Evolutionary conservation across 2,888 invertebrate genomes (phyloP).

Genomic region (Stegophylla sp.): DNA sequence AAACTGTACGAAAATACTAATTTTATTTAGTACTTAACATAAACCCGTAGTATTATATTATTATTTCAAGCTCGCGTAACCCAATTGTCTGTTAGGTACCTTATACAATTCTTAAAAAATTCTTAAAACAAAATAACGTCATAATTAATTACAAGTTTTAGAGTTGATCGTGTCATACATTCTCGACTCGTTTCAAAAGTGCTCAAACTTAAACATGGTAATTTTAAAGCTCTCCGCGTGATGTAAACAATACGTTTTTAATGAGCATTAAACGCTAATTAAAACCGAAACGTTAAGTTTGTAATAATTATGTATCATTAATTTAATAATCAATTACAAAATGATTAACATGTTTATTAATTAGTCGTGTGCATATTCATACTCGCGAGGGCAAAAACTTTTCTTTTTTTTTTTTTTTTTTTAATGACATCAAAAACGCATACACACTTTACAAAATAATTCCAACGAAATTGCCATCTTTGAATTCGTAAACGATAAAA

Average conservation of each 20-base stretch:
- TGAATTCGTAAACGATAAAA: background rate
- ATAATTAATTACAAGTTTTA: background rate
- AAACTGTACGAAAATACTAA: background rate
- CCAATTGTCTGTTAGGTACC: background rate
- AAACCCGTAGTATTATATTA: background rate
- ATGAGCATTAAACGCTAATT: background rate
- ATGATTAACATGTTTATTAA: background rate
- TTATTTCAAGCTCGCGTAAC: no score
- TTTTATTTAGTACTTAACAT: background rate
- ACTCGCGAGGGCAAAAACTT: background rate
- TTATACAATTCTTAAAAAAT: background rate
- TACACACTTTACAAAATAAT: background rate
- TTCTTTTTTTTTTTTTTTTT: conserved; percentile 8
- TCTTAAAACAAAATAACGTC: background rate
- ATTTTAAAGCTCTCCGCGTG: background rate
- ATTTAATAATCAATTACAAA: conserved; percentile 11
- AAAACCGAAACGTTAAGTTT: background rate
- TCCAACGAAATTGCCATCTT: background rate
- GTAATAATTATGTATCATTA: background rate
- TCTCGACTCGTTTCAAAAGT: background rate
- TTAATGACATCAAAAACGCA: background rate
- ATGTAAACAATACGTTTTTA: conserved; percentile 12
- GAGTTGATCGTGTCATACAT: background rate
- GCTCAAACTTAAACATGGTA: background rate
- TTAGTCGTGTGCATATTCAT: background rate